These are phyloP conservation scores for Adineta ricciae DNA, from an alignment of 2,888 invertebrate species.

Conservation along the genomic window DNA sequence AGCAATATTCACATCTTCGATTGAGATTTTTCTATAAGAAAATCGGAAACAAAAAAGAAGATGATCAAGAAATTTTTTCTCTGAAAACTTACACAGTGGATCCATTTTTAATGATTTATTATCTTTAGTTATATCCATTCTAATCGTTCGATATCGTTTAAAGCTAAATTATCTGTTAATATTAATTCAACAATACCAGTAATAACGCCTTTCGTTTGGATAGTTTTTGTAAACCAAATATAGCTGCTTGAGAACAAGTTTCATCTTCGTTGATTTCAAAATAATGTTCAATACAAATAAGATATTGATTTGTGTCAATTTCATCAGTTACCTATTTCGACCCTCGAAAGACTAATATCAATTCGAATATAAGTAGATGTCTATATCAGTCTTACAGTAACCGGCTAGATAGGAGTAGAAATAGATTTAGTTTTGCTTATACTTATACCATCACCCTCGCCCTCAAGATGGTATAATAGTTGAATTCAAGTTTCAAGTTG, in stretches of 20 bases:
- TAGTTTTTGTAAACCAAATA: conserved; percentile 19
- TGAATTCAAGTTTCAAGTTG: too few relatives aligned
- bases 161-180: not conserved
- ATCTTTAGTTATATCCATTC: not conserved
- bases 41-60: too few relatives aligned
- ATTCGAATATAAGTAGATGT: too few relatives aligned
- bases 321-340: conserved; percentile 9
- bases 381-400: too few relatives aligned
- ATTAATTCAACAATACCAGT: not conserved
- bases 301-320: not conserved
- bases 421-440: too few relatives aligned
- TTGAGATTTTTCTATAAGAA: not conserved
- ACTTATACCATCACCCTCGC: too few relatives aligned
- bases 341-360: too few relatives aligned
- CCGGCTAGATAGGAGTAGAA: too few relatives aligned
- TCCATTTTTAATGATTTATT: not conserved
- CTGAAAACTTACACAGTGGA: not conserved
- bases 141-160: not conserved
- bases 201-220: conserved; percentile 12
- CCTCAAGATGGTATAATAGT: too few relatives aligned
- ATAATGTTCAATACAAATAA: conserved; percentile 32
- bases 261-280: conserved; percentile 33
- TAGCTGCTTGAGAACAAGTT: conserved; percentile 23
- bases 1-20: not conserved
- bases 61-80: not conserved